Evolutionary conservation across 2,888 invertebrate genomes (phyloP).

Genomic region (Drosophila pegasa): DNA sequence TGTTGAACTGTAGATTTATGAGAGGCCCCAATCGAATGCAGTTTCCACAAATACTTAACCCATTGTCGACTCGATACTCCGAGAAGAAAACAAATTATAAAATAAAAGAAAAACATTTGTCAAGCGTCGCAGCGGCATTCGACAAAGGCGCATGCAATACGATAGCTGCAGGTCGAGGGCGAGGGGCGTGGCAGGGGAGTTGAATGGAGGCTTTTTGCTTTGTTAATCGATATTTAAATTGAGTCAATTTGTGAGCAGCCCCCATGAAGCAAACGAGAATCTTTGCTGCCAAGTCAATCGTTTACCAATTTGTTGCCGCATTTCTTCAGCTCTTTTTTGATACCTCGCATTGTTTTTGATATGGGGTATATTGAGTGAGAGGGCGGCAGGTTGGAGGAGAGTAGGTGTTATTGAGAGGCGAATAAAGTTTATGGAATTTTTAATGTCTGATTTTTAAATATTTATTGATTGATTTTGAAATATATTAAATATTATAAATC

Average conservation of each 20-base stretch:
- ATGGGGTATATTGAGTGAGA: background rate
- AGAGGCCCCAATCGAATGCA: slow-evolving; percentile 33
- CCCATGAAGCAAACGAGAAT: slow-evolving; percentile 41
- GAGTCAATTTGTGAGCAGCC: slow-evolving; percentile 52
- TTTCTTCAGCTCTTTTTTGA: background rate
- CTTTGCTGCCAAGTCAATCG: slow-evolving; percentile 27
- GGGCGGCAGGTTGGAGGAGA: background rate
- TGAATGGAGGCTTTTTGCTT: slow-evolving; percentile 19
- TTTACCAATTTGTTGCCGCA: slow-evolving; percentile 28
- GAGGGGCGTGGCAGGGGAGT: background rate
- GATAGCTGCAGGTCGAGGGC: background rate
- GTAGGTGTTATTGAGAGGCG: too few species aligned
- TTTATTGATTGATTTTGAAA: too few species aligned
- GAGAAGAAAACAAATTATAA: slow-evolving; percentile 10
- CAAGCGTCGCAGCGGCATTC: slow-evolving; percentile 36
- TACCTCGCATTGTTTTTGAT: too few species aligned
- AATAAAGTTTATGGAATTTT: too few species aligned
- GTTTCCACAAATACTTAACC: slow-evolving; percentile 35
- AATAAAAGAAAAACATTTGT: slow-evolving; percentile 38
- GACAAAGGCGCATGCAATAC: slow-evolving; percentile 31
- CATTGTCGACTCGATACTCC: slow-evolving; percentile 19
- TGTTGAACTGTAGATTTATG: slow-evolving; percentile 56
- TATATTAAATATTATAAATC: too few species aligned
- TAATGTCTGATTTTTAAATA: too few species aligned
- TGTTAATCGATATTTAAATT: slow-evolving; percentile 70